A percentile compares a stretch with the other conserved stretches of the same genome.
phyloP scores from a whole-genome alignment of 2,888 invertebrate species.

The Patella ulyssiponensis region DNA sequence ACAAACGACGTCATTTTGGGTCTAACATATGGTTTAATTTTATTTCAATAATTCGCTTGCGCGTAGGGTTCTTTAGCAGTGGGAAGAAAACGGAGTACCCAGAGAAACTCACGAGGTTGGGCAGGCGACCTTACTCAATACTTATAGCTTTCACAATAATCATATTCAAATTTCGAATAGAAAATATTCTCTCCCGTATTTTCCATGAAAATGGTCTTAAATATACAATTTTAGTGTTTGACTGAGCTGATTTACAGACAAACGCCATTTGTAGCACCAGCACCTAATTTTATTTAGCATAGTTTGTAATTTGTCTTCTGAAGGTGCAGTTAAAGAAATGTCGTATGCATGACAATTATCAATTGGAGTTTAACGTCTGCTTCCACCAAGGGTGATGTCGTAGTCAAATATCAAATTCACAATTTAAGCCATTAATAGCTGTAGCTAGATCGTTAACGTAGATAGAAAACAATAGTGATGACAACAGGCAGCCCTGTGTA shows the following conservation, averaged over 20 bases:
- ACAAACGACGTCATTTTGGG: no score
- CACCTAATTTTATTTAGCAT: background rate
- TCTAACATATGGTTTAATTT: no score
- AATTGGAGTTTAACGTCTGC: background rate
- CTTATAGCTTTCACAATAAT: no score
- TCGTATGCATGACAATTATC: conserved; percentile 9
- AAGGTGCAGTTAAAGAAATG: background rate
- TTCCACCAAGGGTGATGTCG: no score
- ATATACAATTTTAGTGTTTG: background rate
- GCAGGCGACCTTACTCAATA: no score
- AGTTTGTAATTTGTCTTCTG: conserved; percentile 8
- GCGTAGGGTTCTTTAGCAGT: no score
- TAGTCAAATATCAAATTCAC: background rate
- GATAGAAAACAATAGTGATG: conserved; percentile 1
- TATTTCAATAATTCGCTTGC: no score
- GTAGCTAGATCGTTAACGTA: conserved; percentile 1
- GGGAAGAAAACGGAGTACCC: no score
- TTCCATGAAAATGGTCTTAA: background rate
- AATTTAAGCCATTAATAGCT: conserved; percentile 2
- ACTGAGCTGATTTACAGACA: conserved; percentile 10
- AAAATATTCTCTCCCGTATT: background rate
- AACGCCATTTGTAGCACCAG: conserved; percentile 4
- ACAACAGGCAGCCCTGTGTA: background rate
- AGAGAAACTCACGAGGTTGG: no score
- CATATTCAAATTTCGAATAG: background rate